Percentiles rank a stretch among this genome's conserved stretches.
phyloP scores from a whole-genome alignment of 1,140 invertebrate genomes.

The Aleiodes sp. region DNA sequence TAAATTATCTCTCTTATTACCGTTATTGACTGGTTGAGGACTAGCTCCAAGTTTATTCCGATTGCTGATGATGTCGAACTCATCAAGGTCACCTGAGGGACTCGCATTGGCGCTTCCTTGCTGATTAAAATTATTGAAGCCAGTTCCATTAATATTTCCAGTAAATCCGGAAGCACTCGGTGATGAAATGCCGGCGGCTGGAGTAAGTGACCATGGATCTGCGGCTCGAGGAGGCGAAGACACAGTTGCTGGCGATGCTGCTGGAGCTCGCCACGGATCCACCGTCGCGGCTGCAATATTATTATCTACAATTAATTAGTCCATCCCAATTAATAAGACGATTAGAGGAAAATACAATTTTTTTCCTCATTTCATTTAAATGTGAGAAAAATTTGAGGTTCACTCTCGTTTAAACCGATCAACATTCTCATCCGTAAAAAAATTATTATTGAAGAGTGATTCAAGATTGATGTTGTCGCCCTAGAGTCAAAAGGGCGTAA shows the following conservation, averaged over 20 bases:
- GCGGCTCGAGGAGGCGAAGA: conserved; percentile 48
- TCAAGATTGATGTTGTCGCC: too few species aligned
- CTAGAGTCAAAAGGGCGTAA: too few species aligned
- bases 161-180: conserved; percentile 48
- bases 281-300: conserved; percentile 51
- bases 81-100: conserved; percentile 79
- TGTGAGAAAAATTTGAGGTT: too few species aligned
- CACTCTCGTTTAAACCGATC: too few species aligned
- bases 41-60: conserved; percentile 65
- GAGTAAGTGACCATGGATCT: conserved; percentile 67
- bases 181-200: conserved; percentile 49
- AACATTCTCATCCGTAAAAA: too few species aligned
- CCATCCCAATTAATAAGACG: not conserved
- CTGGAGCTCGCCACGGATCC: conserved; percentile 70
- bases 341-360: conserved; percentile 23
- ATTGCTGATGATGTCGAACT: conserved; percentile 85
- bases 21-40: conserved; percentile 61
- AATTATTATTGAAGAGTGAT: too few species aligned
- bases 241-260: conserved; percentile 53
- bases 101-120: conserved; percentile 56
- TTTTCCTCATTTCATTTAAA: too few species aligned
- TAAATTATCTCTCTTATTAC: too few species aligned
- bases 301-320: conserved; percentile 12
- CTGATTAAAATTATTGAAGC: conserved; percentile 52
- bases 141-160: conserved; percentile 49